Base-by-base conservation (phyloP, 2,888 invertebrate species). In the Creontiades dilutus region DNA sequence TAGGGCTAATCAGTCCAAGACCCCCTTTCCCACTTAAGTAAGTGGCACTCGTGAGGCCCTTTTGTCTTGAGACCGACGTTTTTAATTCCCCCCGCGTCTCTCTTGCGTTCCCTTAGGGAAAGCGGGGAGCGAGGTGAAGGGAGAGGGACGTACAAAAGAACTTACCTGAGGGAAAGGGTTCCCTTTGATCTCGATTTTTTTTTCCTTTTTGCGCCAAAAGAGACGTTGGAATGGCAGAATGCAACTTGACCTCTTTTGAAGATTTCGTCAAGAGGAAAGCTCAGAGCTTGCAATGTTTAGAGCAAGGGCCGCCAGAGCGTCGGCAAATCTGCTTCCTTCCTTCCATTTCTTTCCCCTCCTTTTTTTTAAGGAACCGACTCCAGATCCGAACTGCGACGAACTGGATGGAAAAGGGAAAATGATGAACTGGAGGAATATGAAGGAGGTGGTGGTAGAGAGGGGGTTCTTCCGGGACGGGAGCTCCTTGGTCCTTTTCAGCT, bases 161-260 rank as follows among this genome's bases (percentile, higher is more conserved):
- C 61, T 85, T 85, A 85, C 85, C 85, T 85, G 85, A 28, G 52
- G 82, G 85, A 55, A 57, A 85, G 27, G 52, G 82, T 27, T 47
- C 47, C 19, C 47, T 82, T 86, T 86, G 61, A 68, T 68, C 68
- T 75, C 46, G 46, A 0, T 85, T 84, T 84, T 61, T 55, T 46
- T 48, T 52, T n/a, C n/a, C 11, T 61, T 61, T 61, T 19, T 61
- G 0, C 16, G 7, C 68, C 23, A 68, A 68, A 68, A 68, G 68
- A 68, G 28, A 88, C 52, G 28, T 12, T 28, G 48, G 9, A 88
- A 88, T 88, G 78, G 88, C 55, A 88, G 88, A 88, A 88, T 88
- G 88, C 88, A 88, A 88, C 88, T 88, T 88, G 88, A 88, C 88
- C 88, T 88, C 80, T 78, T 88, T 88, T 88, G 88, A 88, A 78